Base-by-base conservation (phyloP, 2,888 invertebrate genomes). In the Hirtodrosophila alboralis region DNA sequence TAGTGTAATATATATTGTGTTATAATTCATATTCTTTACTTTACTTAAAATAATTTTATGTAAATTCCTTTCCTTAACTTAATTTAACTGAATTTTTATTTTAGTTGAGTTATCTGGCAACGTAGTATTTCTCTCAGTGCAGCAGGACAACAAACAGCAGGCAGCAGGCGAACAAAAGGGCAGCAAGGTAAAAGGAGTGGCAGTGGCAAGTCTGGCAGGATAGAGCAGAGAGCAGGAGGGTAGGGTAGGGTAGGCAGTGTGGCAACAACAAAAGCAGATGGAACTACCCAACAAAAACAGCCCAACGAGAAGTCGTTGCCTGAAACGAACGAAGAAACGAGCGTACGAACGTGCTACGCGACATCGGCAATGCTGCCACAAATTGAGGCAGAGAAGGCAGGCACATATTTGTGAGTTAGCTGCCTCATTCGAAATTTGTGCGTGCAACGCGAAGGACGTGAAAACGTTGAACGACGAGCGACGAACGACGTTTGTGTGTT, bases 371-470 rank as follows among this genome's bases (percentile, higher is more conserved):
- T 16, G 44, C 34, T 53, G 64, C 54, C 51, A 31, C 45, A 59
- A 36, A 40, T 12, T 44, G 23, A 41, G 44, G 57, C 45, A 43
- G 23, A 56, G n/a, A n/a, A n/a, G 57, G 5, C 48, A 37, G 38
- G 36, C 51, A 13, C 23, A n/a, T 6, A n/a, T 13, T 44, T 14
- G 38, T 44, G 60, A 38, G 37, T 41, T 36, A n/a, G 52, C 31
- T 69, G 72, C 37, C 71, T 81, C 87, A 88, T 87, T 88, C 85
- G 81, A 75, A 83, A 71, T 79, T 87, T 74, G 85, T 81, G 86
- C 84, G 80, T 88, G 73, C 81, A 81, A 80, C 84, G 84, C 71
- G 70, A 84, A 88, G 87, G 88, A 88, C 84, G 88, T 86, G 65
- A 60, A 26, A 56, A 41, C 60, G 61, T 31, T 54, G 33, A 30